Base-by-base conservation (phyloP, 1,140 invertebrate species). In the Pseudobourletiella spinata region DNA sequence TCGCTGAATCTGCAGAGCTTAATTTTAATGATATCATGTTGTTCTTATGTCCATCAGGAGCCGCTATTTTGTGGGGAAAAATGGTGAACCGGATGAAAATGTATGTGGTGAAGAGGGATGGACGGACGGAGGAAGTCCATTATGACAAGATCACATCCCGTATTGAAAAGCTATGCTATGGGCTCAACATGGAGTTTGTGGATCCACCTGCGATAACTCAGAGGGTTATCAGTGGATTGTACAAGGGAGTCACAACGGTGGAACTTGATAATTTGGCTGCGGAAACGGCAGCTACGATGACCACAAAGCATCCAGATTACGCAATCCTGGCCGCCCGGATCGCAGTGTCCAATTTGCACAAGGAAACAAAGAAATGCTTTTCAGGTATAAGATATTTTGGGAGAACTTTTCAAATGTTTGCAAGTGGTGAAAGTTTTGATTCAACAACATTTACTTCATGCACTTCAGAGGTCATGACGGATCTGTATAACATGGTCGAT, bases 61-160 rank as follows among this genome's bases (percentile, higher is more conserved):
- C 8, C n/a, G n/a, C 32, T 11, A 8, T 11, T 39, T 39, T 39
- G 32, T n/a, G 8, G n/a, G 32, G 8, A 8, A 39, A 39, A n/a
- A 63, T 63, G 61, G 54, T 63, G 0, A 54, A 54, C 8, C 26
- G 54, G 16, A 66, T 51, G 1, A 64, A 76, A 56, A 78, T 76
- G 71, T 78, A 64, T 64, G 77, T 79, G 18, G 39, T 79, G 16
- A 79, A 79, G 61, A 59, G 78, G 71, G 93, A 88, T 82, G 93
- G 92, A 0, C 80, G 88, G n/a, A 83, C 87, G 72, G 94, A 99
- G 76, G 84, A 87, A 70, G 88, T 98, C 2, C 89, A 95, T 76
- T 91, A 97, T 76, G 95, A 98, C 76, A 98, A 99, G 82, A 98
- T 99, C 59, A 98, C 95, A 1, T 93, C 89, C 0, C 80, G 95